Base-by-base conservation (phyloP, 2,113 vertebrate genomes). In the Siniperca chuatsi region DNA sequence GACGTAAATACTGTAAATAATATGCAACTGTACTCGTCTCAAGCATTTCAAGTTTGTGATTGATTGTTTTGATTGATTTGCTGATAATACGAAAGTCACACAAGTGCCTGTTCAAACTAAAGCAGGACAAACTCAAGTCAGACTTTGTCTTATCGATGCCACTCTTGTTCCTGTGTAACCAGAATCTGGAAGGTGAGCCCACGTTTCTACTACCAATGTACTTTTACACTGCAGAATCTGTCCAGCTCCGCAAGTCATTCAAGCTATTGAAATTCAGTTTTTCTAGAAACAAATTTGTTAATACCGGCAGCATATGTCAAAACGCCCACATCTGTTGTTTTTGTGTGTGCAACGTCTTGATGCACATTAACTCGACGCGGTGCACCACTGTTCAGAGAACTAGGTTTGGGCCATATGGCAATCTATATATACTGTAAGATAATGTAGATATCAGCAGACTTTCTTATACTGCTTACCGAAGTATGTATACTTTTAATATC, bases 21-120 rank as follows among this genome's bases (percentile, higher is more conserved):
- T 61, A 67, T 48, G 86, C 72, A 64, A 33, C 78, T 67, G 55
- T 78, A 21, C 29, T 57, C 1, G 40, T 68, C 55, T 74, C 23
- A 10, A 62, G 61, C 42, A 62, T 75, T 89, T 82, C 42, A 33
- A 18, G 9, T 71, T 78, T 52, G 37, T 20, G 40, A 65, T 12
- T 9, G 42, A 37, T 68, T 12, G 37, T 68, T 65, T 48, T 5
- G 33, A 69, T 8, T 42, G 74, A 77, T 77, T 68, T 65, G 35
- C 52, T 57, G 57, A 35, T 9, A 40, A 79, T 18, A 6, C 8
- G 12, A 54, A 66, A 69, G 55, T 89, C 81, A n/a, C 58, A 57
- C 74, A 89, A 90, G 90, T 92, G 91, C 92, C 90, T 89, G 76
- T 83, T 82, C 21, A 13, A 33, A n/a, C 50, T 40, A 4, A 57